These are phyloP conservation scores for Marronus borbonicus DNA, from an alignment of 2,888 invertebrate species.

Conservation along the genomic window DNA sequence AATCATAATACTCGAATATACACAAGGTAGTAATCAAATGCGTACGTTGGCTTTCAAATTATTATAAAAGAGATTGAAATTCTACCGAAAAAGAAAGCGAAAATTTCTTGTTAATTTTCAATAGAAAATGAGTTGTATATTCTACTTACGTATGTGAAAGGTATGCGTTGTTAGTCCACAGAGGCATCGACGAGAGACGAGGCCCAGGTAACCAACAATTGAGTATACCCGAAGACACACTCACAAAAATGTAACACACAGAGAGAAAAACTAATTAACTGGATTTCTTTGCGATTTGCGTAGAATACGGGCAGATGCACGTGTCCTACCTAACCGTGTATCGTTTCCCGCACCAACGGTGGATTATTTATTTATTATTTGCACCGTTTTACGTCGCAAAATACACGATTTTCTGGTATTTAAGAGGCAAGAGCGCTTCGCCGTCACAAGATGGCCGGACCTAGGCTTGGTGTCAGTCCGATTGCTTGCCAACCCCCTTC, in stretches of 20 bases:
- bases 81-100: too few relatives aligned
- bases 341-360: constrained; percentile 62
- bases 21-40: too few relatives aligned
- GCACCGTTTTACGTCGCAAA: constrained; percentile 59
- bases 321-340: constrained; percentile 64
- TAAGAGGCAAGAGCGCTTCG: constrained; percentile 67
- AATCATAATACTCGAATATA: neutral
- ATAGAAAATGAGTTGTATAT: constrained; percentile 29
- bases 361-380: constrained; percentile 60
- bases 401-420: constrained; percentile 65
- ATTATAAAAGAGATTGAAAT: neutral
- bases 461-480: constrained; percentile 71
- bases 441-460: constrained; percentile 72
- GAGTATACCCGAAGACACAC: constrained; percentile 59
- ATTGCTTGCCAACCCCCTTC: constrained; percentile 67
- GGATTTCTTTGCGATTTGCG: constrained; percentile 56
- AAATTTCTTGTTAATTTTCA: constrained; percentile 2
- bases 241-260: constrained; percentile 66
- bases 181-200: constrained; percentile 56
- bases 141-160: constrained; percentile 57
- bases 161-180: constrained; percentile 57
- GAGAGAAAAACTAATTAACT: constrained; percentile 62
- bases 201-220: constrained; percentile 54
- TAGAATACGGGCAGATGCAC: constrained; percentile 62
- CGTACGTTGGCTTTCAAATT: too few relatives aligned